Conservation (phyloP, 2,888 invertebrate genomes). For the Endotricha flammealis region DNA sequence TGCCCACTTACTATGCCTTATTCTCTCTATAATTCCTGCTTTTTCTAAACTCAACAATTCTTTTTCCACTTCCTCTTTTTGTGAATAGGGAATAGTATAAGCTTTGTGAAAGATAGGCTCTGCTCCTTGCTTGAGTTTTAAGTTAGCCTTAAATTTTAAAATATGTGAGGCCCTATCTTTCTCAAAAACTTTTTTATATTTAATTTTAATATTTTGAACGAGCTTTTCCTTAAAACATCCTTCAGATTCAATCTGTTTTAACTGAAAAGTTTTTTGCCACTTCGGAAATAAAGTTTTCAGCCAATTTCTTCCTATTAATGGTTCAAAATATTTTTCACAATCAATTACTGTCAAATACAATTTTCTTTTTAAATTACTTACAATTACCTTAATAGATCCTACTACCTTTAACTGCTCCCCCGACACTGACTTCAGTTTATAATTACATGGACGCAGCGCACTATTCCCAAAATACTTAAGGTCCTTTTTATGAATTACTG, state of each 20-base stretch:
- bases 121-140: slow-evolving; percentile 10
- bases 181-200: slow-evolving; percentile 2
- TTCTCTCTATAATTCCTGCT: slow-evolving; percentile 1
- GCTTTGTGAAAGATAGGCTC: slow-evolving; percentile 14
- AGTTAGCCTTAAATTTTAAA: slow-evolving; percentile 2
- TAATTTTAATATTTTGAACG: too few relatives aligned
- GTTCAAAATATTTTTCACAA: slow-evolving; percentile 11
- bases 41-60: slow-evolving; percentile 12
- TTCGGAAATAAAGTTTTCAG: slow-evolving; percentile 8
- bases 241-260: too few relatives aligned
- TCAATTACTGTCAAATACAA: slow-evolving; percentile 9
- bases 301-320: slow-evolving; percentile 14
- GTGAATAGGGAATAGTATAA: slow-evolving; percentile 14
- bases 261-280: slow-evolving; percentile 8
- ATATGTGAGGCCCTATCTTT: slow-evolving; percentile 11
- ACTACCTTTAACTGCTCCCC: slow-evolving; percentile 1
- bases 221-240: too few relatives aligned
- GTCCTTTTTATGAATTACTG: too few relatives aligned
- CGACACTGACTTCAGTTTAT: slow-evolving; percentile 9
- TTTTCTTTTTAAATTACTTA: too few relatives aligned
- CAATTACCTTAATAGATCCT: too few relatives aligned
- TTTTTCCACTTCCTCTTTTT: slow-evolving; percentile 11
- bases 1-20: not conserved
- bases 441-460: not conserved
- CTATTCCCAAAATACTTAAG: not conserved